Evolutionary conservation across 2,113 vertebrate genomes (phyloP).

Genomic region (Phrynosoma blainvillii): DNA sequence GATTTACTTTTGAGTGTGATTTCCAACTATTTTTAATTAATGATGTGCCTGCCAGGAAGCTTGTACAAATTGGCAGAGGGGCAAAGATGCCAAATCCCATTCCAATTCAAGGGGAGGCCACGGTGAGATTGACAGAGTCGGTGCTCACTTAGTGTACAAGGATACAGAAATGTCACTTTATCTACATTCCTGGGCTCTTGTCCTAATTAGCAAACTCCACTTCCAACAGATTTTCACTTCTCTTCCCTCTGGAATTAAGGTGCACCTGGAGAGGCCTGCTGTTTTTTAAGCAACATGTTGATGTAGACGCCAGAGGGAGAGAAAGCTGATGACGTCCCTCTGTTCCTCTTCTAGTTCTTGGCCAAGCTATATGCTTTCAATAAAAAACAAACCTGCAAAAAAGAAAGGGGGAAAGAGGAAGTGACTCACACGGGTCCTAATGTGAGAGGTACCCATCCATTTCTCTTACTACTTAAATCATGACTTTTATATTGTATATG

Average conservation of each 20-base stretch:
- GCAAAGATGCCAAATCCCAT: neutral
- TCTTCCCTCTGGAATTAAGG: neutral
- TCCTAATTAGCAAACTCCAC: conserved; percentile 3
- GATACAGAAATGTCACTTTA: neutral
- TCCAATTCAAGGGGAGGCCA: conserved; percentile 8
- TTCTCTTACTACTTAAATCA: too few relatives aligned
- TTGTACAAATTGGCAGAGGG: neutral
- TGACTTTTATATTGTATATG: too few relatives aligned
- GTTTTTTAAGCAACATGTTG: too few relatives aligned
- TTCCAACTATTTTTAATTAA: conserved; percentile 43
- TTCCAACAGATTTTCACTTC: conserved; percentile 9
- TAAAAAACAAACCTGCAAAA: too few relatives aligned
- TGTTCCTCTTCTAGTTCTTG: too few relatives aligned
- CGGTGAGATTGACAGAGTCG: neutral
- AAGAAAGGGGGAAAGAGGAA: too few relatives aligned
- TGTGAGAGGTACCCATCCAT: too few relatives aligned
- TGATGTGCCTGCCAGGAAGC: neutral
- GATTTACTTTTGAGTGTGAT: neutral
- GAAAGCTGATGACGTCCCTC: too few relatives aligned
- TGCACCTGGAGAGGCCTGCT: too few relatives aligned
- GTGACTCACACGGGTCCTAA: too few relatives aligned
- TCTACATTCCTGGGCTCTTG: conserved; percentile 2
- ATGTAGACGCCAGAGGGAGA: too few relatives aligned
- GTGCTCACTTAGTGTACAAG: neutral
- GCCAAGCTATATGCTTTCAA: too few relatives aligned